These are phyloP conservation scores for Phallusia fumigata DNA, from an alignment of 23 tunicate species.

Conservation along the genomic window DNA sequence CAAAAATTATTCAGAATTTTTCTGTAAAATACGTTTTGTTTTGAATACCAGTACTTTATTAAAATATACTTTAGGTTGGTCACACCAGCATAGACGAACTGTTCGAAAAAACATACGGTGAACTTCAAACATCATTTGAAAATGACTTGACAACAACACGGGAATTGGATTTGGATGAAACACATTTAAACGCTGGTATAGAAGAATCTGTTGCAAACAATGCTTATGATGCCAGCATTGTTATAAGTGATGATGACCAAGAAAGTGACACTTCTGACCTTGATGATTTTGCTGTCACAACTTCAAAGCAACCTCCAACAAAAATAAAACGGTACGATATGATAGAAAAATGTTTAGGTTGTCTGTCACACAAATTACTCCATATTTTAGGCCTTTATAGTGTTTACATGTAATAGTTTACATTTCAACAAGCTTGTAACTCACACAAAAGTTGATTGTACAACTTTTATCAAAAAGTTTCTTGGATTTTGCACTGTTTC, in stretches of 20 bases:
- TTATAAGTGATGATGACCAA: neutral
- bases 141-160: neutral
- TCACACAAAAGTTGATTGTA: no score
- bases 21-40: no score
- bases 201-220: neutral
- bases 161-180: neutral
- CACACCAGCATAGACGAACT: constrained; percentile 42
- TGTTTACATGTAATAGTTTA: no score
- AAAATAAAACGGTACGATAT: neutral
- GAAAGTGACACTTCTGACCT: neutral
- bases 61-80: neutral
- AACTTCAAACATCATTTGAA: neutral
- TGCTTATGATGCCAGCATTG: neutral
- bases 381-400: no score
- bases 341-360: no score
- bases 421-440: no score
- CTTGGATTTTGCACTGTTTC: no score
- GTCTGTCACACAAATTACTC: no score
- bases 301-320: neutral
- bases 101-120: constrained; percentile 46
- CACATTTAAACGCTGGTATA: neutral
- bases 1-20: no score
- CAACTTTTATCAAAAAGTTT: no score
- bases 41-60: neutral
- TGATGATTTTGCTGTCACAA: neutral